Evolutionary conservation across 2,888 invertebrate genomes (phyloP), one percentile per base, ranked within the genome.

Genomic region (Hypercompe scribonia): DNA sequence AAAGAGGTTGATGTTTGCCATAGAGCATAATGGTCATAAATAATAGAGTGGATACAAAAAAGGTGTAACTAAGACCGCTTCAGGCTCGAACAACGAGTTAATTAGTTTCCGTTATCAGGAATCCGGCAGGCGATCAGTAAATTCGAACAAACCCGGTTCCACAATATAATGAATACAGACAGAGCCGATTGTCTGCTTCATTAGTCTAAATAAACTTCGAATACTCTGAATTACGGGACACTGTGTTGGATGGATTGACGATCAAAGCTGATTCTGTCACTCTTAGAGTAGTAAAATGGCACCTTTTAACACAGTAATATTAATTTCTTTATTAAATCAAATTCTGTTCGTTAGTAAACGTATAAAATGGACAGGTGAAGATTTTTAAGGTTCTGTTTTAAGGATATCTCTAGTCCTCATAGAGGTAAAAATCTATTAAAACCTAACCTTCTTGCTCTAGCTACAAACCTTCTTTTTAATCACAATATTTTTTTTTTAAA

Each of bases 101-200:
- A 73, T 74, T 73, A 70, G 67, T 80, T 81, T 75, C 72, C 75
- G 73, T 72, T 78, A 83, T 76, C 77, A 66, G 36, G 24, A 58
- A 34, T 72, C 72, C 61, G 75, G 61, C 76, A 68, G 80, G 75
- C 80, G 76, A 81, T 80, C 80, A 71, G 71, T 65, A 68, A 74
- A 76, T 81, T 65, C 74, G 65, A 82, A 78, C 75, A 72, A 77
- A 76, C 63, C 74, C 65, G 65, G 65, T 18, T 70, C 70, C 67
- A 81, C 83, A 75, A 77, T 80, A 72, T 83, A 83, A 83, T 85
- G 83, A 84, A 84, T 81, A 81, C 78, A 77, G 84, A 86, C 83
- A 72, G 72, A 73, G 78, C 78, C 76, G 79, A 83, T 79, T 74
- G 84, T 85, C 83, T 78, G 82, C 85, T 87, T 87, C 85, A 85